Conservation (phyloP, 2,888 invertebrate genomes). For the Netelia virgata region DNA sequence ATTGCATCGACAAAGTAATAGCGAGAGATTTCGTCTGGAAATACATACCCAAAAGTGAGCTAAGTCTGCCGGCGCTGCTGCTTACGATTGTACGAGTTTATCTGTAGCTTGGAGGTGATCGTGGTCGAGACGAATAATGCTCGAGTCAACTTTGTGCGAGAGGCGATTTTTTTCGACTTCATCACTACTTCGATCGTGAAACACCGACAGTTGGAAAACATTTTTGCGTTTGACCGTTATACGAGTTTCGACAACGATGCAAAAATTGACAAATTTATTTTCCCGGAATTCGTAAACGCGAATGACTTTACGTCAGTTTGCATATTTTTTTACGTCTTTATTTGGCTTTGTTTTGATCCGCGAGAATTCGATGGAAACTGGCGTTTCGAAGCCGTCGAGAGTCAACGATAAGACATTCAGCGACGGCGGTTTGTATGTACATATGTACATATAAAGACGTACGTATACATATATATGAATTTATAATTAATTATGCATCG, state of each 20-base stretch:
- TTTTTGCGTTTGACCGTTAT: background rate
- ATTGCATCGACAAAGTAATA: background rate
- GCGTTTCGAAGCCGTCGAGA: too few relatives aligned
- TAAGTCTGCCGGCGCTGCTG: slow-evolving; percentile 27
- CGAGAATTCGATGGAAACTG: background rate
- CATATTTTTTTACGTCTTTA: background rate
- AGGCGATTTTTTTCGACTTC: background rate
- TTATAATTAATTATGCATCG: background rate
- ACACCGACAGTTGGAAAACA: background rate
- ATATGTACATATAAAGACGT: background rate
- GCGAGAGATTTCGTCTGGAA: background rate
- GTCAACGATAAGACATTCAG: too few relatives aligned
- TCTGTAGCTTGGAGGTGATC: slow-evolving; percentile 1
- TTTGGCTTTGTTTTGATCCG: background rate
- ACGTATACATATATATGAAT: background rate
- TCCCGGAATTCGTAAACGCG: background rate
- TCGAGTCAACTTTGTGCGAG: background rate
- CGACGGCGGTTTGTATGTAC: background rate
- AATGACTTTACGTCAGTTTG: background rate
- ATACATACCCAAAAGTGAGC: slow-evolving; percentile 42
- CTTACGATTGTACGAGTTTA: slow-evolving; percentile 8
- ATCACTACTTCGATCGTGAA: background rate
- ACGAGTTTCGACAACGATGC: background rate
- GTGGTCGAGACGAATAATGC: background rate
- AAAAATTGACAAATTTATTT: background rate